A percentile compares a stretch with the other conserved stretches of the same genome.
Conservation (phyloP, 2,888 invertebrate genomes). For the Ophion ventricosus region DNA sequence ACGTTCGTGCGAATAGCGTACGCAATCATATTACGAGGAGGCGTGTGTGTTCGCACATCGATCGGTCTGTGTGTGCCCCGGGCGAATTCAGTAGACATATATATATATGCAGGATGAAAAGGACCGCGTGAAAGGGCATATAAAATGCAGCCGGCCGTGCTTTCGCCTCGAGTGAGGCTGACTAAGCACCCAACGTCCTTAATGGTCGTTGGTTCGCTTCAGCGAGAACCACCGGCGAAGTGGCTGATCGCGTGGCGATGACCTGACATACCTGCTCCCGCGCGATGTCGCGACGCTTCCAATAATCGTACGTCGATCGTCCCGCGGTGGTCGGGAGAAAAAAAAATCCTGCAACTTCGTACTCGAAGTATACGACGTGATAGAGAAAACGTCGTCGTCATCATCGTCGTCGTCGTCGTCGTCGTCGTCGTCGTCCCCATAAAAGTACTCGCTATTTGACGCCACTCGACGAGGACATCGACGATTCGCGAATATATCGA, state of each 20-base stretch:
- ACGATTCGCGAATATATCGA: constrained; percentile 63
- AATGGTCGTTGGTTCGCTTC: constrained; percentile 73
- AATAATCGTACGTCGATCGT: constrained; percentile 69
- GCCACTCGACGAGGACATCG: constrained; percentile 59
- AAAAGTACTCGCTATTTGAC: constrained; percentile 38
- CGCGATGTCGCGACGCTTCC: constrained; percentile 38
- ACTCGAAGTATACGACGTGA: constrained; percentile 20
- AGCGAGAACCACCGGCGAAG: constrained; percentile 22
- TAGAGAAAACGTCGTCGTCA: constrained; percentile 27
- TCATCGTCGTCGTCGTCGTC: constrained; percentile 17
- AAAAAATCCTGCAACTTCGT: constrained; percentile 15
- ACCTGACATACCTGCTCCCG: background rate
- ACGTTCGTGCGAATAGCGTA: background rate
- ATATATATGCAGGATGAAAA: background rate
- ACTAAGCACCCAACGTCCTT: constrained; percentile 75
- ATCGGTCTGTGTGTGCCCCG: background rate
- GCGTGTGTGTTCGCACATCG: background rate
- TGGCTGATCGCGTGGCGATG: background rate
- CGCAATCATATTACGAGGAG: background rate
- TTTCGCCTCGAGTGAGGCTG: constrained; percentile 74
- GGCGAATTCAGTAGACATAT: background rate
- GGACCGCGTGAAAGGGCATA: constrained; percentile 67
- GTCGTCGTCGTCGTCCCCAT: constrained; percentile 10
- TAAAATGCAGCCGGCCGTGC: constrained; percentile 74
- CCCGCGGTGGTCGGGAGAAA: constrained; percentile 56